Percentiles rank a stretch among this genome's conserved stretches.
phyloP scores from a whole-genome alignment of 1,140 invertebrate genomes.

The Sycobia sp. region DNA sequence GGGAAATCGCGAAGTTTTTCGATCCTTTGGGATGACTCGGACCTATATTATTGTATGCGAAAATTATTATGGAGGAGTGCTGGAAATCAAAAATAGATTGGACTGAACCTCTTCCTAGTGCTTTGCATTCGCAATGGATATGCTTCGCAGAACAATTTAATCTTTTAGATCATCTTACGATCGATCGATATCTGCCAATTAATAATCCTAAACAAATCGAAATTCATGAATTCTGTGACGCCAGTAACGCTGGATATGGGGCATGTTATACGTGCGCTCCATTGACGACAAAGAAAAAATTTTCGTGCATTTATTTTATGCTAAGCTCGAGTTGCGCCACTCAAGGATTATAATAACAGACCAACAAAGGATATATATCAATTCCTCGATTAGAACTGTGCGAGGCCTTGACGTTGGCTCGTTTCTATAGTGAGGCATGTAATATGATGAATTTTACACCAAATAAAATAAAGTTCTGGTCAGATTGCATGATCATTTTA shows the following conservation, averaged over 20 bases:
- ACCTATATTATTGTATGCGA: constrained; percentile 49
- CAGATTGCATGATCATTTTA: not conserved
- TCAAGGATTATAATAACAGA: not conserved
- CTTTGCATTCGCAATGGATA: not conserved
- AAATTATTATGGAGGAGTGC: constrained; percentile 38
- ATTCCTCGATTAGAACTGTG: no score
- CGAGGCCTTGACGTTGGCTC: not conserved
- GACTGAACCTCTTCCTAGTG: constrained; percentile 7
- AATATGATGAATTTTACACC: not conserved
- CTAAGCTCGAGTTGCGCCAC: no score
- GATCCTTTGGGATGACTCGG: constrained; percentile 50
- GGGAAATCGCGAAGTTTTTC: constrained; percentile 41
- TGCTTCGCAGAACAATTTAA: not conserved
- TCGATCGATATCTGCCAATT: not conserved
- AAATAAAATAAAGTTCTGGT: constrained; percentile 2
- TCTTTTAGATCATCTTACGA: not conserved
- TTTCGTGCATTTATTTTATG: no score
- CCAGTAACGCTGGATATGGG: constrained; percentile 28
- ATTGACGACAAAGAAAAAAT: not conserved
- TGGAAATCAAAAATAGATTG: constrained; percentile 18
- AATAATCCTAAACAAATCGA: not conserved
- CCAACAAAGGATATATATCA: not conserved
- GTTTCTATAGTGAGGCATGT: not conserved
- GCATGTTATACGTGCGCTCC: constrained; percentile 18
- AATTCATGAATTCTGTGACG: constrained; percentile 25